A percentile compares a stretch with the other conserved stretches of the same genome.
Evolutionary conservation across 2,888 invertebrate genomes (phyloP).

Genomic region (Synanthedon myopaeformis): DNA sequence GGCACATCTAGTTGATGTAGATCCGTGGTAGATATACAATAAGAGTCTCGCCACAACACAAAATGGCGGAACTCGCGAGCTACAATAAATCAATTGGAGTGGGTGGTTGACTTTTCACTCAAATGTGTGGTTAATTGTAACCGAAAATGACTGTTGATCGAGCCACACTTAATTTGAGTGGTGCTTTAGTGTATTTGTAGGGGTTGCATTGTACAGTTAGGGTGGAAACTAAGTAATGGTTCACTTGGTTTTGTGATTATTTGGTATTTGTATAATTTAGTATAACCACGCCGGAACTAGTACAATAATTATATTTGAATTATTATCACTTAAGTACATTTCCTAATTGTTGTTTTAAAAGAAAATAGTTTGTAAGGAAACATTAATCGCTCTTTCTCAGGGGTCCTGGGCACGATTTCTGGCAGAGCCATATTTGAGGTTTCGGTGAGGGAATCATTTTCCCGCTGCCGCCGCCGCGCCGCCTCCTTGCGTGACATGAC

Average conservation of each 20-base stretch:
- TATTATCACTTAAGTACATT: neutral
- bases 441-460: too few species aligned
- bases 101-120: conserved; percentile 72
- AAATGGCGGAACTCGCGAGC: conserved; percentile 64
- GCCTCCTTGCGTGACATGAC: too few species aligned
- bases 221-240: conserved; percentile 50
- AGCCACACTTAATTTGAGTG: conserved; percentile 70
- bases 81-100: conserved; percentile 71
- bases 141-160: conserved; percentile 71
- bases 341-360: too few species aligned
- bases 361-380: too few species aligned
- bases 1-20: conserved; percentile 2
- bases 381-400: too few species aligned
- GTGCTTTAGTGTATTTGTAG: conserved; percentile 47
- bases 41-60: conserved; percentile 54
- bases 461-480: too few species aligned
- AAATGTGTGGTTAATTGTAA: conserved; percentile 71
- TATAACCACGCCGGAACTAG: conserved; percentile 32
- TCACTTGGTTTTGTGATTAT: conserved; percentile 53
- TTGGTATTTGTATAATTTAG: conserved; percentile 46
- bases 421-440: too few species aligned
- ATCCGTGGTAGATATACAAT: conserved; percentile 20
- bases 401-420: too few species aligned
- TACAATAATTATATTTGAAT: conserved; percentile 14
- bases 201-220: conserved; percentile 37